phyloP scores from a whole-genome alignment of 2,888 invertebrate species.

The Pseudeuparius sepicola region DNA sequence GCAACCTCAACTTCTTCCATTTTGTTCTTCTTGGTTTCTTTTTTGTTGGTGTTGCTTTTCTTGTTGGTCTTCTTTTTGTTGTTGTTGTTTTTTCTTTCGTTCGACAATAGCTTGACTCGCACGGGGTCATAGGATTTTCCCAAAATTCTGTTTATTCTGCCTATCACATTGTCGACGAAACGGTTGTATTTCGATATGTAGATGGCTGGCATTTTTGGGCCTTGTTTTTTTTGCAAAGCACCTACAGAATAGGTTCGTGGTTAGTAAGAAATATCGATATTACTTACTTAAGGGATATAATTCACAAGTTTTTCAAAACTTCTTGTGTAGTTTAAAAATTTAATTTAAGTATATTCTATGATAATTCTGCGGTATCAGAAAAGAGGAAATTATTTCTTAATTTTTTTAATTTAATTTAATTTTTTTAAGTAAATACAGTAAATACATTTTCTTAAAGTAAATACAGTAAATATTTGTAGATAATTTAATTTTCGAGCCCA shows the following conservation, averaged over 20 bases:
- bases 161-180: slow-evolving; percentile 74
- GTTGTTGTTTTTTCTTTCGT: slow-evolving; percentile 43
- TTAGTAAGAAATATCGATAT: too few relatives aligned
- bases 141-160: slow-evolving; percentile 71
- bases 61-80: slow-evolving; percentile 39
- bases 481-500: too few relatives aligned
- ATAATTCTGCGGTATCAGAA: too few relatives aligned
- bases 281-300: too few relatives aligned
- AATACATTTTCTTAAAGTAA: too few relatives aligned
- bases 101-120: slow-evolving; percentile 57
- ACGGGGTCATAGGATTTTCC: slow-evolving; percentile 76
- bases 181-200: slow-evolving; percentile 76
- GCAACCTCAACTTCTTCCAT: slow-evolving; percentile 36
- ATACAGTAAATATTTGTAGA: too few relatives aligned
- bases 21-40: slow-evolving; percentile 27
- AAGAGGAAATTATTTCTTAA: too few relatives aligned
- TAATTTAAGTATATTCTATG: too few relatives aligned
- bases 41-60: slow-evolving; percentile 27
- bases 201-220: slow-evolving; percentile 49
- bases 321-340: slow-evolving; percentile 1
- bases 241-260: too few relatives aligned
- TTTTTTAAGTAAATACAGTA: too few relatives aligned
- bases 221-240: slow-evolving; percentile 33
- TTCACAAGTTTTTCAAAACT: background rate
- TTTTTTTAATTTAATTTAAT: too few relatives aligned